phyloP scores from a whole-genome alignment of 2,888 invertebrate genomes.

The Physocephala rufipes region DNA sequence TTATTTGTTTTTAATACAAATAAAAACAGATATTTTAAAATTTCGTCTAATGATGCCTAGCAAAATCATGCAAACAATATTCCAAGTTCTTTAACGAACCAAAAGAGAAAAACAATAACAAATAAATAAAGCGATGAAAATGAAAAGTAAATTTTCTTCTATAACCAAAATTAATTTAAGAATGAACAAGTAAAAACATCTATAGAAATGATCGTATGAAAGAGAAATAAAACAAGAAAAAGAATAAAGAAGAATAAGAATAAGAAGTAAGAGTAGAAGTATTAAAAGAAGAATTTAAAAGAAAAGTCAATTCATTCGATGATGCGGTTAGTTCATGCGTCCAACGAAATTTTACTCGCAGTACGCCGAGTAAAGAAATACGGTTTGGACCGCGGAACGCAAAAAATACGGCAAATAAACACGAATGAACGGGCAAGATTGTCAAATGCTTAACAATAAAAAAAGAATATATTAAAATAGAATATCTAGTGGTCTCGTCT shows the following conservation, averaged over 20 bases:
- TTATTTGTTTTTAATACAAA: neutral
- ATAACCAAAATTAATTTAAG: constrained; percentile 31
- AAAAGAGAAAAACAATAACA: no score
- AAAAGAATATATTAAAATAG: constrained; percentile 30
- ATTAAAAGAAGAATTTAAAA: neutral
- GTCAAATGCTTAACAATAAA: neutral
- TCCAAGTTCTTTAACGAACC: constrained; percentile 52
- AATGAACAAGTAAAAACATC: constrained; percentile 31
- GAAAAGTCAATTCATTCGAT: constrained; percentile 21
- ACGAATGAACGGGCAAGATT: constrained; percentile 16
- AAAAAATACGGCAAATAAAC: no score
- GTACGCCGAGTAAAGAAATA: constrained; percentile 25
- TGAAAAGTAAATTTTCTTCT: constrained; percentile 33
- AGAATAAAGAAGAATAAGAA: constrained; percentile 10
- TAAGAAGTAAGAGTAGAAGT: constrained; percentile 21
- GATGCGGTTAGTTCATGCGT: constrained; percentile 17
- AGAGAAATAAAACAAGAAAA: neutral
- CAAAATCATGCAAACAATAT: constrained; percentile 9
- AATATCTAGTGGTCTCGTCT: constrained; percentile 14
- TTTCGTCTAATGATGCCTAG: constrained; percentile 18
- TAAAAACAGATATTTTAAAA: neutral
- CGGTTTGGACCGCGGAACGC: constrained; percentile 26
- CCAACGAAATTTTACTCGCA: constrained; percentile 28
- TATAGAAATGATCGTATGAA: neutral
- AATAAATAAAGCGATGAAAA: constrained; percentile 38